A percentile compares a stretch with the other conserved stretches of the same genome.
Conservation (phyloP, 2,797 vertebrate species). For the Caiman crocodilus region DNA sequence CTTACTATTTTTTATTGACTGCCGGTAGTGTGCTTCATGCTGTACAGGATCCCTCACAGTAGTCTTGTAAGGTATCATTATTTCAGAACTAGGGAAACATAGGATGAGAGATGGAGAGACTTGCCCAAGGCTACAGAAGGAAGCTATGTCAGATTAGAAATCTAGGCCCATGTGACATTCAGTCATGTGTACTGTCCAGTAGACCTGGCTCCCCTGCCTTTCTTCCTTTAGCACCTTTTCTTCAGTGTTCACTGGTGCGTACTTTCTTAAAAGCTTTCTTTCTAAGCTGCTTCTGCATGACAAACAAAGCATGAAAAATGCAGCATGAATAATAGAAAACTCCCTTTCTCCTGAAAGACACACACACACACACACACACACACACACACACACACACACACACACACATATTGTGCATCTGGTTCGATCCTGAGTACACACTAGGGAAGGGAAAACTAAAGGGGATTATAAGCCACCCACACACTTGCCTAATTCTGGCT, state of each 20-base stretch:
- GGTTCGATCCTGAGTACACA: neutral
- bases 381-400: neutral
- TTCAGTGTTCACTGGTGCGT: neutral
- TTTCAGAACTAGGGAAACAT: neutral
- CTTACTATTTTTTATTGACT: neutral
- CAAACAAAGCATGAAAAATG: neutral
- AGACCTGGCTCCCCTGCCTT: neutral
- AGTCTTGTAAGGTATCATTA: neutral
- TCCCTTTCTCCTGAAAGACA: neutral
- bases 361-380: neutral
- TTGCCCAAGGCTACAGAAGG: neutral
- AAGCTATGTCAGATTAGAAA: neutral
- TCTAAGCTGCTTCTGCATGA: neutral
- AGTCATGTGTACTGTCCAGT: fast-evolving
- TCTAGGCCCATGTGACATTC: neutral
- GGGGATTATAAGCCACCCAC: neutral
- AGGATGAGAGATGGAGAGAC: neutral
- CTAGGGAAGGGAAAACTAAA: neutral
- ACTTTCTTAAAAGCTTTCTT: neutral
- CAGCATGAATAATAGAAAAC: neutral
- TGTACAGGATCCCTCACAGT: neutral
- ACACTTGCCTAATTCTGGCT: neutral
- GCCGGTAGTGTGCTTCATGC: fast-evolving
- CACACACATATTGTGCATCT: neutral
- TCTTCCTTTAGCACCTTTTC: neutral